These are phyloP conservation scores for Tamandua tetradactyla DNA, from an alignment of 2,797 vertebrate genomes.

Conservation along the genomic window DNA sequence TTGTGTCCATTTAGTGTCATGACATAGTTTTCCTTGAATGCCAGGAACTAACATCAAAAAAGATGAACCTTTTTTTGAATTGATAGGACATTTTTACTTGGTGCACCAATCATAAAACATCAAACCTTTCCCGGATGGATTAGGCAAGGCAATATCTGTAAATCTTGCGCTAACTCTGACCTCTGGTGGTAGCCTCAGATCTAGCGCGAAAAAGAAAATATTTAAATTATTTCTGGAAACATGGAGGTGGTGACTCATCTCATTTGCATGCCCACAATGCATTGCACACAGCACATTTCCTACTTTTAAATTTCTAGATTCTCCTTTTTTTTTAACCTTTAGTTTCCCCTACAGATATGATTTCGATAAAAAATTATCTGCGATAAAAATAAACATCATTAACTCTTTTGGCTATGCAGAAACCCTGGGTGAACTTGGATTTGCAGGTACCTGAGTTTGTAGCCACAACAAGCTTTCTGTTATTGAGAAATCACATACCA, in stretches of 20 bases:
- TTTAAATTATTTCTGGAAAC: neutral
- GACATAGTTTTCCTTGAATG: no score
- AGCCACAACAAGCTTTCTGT: no score
- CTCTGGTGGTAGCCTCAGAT: no score
- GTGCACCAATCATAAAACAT: neutral
- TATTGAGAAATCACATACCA: no score
- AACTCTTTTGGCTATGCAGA: neutral
- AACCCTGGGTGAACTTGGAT: neutral
- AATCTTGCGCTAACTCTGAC: neutral
- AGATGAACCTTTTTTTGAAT: neutral
- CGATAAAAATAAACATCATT: neutral
- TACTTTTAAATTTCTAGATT: neutral
- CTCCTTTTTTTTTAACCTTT: neutral
- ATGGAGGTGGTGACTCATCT: neutral
- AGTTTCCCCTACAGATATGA: rapidly evolving
- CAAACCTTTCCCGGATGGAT: neutral
- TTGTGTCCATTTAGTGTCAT: no score
- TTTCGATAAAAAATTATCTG: rapidly evolving
- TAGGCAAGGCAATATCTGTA: neutral
- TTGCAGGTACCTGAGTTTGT: neutral
- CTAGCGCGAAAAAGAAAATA: neutral
- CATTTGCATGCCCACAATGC: constrained; percentile 77
- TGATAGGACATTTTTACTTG: neutral
- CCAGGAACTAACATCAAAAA: no score
- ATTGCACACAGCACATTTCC: neutral